Evolutionary conservation across 1,140 invertebrate species (phyloP), one percentile per base, ranked within the genome.

Genomic region (Drosophila ironensis): DNA sequence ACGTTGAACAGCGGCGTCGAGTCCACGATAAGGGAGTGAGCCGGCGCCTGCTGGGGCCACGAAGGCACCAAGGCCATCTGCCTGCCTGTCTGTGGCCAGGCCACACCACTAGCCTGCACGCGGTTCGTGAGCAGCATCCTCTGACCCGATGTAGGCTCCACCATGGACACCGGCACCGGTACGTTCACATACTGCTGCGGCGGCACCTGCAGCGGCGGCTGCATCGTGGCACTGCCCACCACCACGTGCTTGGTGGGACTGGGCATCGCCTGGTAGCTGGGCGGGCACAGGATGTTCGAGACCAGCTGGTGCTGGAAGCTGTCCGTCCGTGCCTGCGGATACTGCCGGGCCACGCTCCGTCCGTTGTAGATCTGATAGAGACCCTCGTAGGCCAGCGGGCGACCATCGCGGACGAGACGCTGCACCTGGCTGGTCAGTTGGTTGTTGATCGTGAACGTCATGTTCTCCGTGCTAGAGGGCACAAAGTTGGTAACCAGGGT

Each of bases 401-500:
- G 91, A 0, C 78, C 80, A 66, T 94, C 93, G 17, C 93, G 91
- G 0, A 94, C 93, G 12, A 94, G 90, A 46, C 93, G 91, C 66
- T 94, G 93, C 54, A 95, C 94, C 88, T 95, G 94, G 90, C 94
- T 95, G 20, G 93, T 92, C 59, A 97, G 88, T 76, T 93, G 93
- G 80, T 96, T 97, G 91, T 96, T 97, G 86, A 97, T 97, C 4
- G 96, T 96, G 30, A 97, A 92, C 8, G 96, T 97, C 40, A 97
- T 96, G 89, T 96, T 97, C 48, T 95, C 94, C 64, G 94, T 95
- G 14, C 95, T 94, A 40, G 93, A 94, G n/a, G 95, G 92, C 91
- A 95, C 93, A 64, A 94, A 94, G 84, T 94, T 94, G 5, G 93
- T 93, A 1, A 94, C 93, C 59, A 94, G 90, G 24, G 93, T 92